Evolutionary conservation across 2,113 vertebrate genomes (phyloP).

Genomic region (Epinephelus moara): DNA sequence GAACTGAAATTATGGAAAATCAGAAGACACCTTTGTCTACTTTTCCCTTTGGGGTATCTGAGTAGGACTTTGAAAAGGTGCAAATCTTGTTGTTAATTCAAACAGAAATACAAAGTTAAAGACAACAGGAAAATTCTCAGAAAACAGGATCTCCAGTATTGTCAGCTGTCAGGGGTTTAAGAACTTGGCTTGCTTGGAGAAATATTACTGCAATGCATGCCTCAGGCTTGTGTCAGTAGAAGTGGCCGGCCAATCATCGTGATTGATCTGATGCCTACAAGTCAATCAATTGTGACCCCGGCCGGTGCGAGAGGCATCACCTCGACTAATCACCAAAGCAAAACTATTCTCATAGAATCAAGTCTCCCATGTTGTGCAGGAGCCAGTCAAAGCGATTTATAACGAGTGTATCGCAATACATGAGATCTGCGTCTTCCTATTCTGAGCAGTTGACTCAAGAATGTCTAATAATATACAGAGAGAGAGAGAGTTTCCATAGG

Average conservation of each 20-base stretch:
- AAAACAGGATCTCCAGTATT: neutral
- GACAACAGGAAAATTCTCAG: neutral
- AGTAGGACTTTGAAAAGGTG: neutral
- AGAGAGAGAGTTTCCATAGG: constrained; percentile 82
- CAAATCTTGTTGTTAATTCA: neutral
- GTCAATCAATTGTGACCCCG: constrained; percentile 50
- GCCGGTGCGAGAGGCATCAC: constrained; percentile 27
- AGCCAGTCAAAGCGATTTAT: constrained; percentile 45
- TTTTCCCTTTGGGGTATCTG: neutral
- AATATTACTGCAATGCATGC: neutral
- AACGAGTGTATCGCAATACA: constrained; percentile 52
- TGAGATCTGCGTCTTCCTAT: constrained; percentile 73
- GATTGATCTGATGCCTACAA: constrained; percentile 49
- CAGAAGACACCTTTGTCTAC: neutral
- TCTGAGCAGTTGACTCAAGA: constrained; percentile 73
- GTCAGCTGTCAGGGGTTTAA: constrained; percentile 9
- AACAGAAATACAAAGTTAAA: too few relatives aligned
- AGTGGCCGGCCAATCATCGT: constrained; percentile 32
- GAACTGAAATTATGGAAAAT: too few relatives aligned
- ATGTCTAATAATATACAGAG: constrained; percentile 81
- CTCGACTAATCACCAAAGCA: constrained; percentile 32
- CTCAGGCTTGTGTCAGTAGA: constrained; percentile 33
- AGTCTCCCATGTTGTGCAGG: constrained; percentile 21
- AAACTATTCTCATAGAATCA: constrained; percentile 23
- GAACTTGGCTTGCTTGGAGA: constrained; percentile 1